Conservation (phyloP, 37 sponge, comb jelly and placozoan genomes). For the Amphimedon queenslandica region DNA sequence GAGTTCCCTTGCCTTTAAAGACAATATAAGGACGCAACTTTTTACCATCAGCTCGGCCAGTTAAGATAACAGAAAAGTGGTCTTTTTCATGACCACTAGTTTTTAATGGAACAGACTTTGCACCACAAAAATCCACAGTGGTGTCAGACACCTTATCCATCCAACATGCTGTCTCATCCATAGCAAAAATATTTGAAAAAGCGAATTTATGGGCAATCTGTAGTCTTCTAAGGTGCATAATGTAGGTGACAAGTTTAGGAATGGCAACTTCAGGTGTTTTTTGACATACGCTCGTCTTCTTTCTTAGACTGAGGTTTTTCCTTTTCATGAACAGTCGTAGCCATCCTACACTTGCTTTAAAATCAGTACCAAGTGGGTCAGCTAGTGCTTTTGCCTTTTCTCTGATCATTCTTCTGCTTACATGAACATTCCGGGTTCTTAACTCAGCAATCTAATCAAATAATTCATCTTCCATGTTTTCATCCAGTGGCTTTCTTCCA, state of each 20-base stretch:
- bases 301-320: too few relatives aligned
- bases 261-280: constrained; percentile 9
- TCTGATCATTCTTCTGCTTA: background rate
- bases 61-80: constrained; percentile 38
- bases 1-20: too few relatives aligned
- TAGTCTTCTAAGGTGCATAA: constrained; percentile 7
- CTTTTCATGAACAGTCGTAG: background rate
- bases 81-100: constrained; percentile 50
- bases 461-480: too few relatives aligned
- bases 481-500: too few relatives aligned
- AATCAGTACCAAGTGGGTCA: background rate
- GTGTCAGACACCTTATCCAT: constrained; percentile 32
- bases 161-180: too few relatives aligned
- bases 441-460: too few relatives aligned
- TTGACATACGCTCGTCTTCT: constrained; percentile 36
- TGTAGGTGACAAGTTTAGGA: constrained; percentile 31
- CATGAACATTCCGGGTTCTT: constrained; percentile 7
- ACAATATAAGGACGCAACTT: constrained; percentile 38
- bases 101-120: constrained; percentile 16
- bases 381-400: too few relatives aligned
- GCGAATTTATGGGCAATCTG: constrained; percentile 9
- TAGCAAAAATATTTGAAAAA: constrained; percentile 49
- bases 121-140: too few relatives aligned
- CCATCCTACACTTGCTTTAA: constrained; percentile 27
- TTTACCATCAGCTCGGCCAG: constrained; percentile 41